Evolutionary conservation across 2,797 vertebrate species (phyloP), one percentile per base, ranked within the genome.

Genomic region (Buphagus erythrorhynchus): DNA sequence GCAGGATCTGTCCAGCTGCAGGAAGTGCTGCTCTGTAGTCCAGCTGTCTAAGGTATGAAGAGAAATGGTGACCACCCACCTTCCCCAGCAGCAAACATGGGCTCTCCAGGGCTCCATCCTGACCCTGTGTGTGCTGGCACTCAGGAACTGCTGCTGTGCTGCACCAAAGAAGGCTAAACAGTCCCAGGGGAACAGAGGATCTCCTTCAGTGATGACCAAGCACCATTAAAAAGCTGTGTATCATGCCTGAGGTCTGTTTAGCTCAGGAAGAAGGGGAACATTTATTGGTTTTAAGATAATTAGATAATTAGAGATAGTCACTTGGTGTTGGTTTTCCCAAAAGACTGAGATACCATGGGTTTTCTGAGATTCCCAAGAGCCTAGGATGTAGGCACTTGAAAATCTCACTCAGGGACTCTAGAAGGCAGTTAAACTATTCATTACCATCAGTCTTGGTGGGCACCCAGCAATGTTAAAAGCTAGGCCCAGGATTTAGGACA

Each of bases 31-130:
- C 22, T 40, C 26, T 43, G 35, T 52, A 59, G 9, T 52, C 46
- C 45, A 31, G 26, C 51, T 92, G 19, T 36, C 42, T 35, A 10
- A 90, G 13, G 42, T 36, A 7, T 8, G 31, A 72, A n/a, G 40
- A 63, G 33, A 51, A 74, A 40, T 0, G 4, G 11, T 40, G 81
- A n/a, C 22, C 31, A 36, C 26, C 11, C 25, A 29, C 6, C 74
- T 84, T 78, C 8, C 12, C 42, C 43, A 59, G 57, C 20, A 71
- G 40, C 40, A 69, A 45, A 35, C 4, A 3, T 0, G 0, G 11
- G 28, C 5, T 46, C 15, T 33, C 13, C 38, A 9, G 36, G 33
- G 55, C 25, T 49, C 51, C 5, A 0, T 67, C 24, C 42, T 0
- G 0, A 19, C n/a, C 42, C 45, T 36, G 62, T 7, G 10, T n/a